A percentile compares a stretch with the other conserved stretches of the same genome.
Evolutionary conservation across 2,113 vertebrate genomes (phyloP).

Genomic region (Cervus canadensis): DNA sequence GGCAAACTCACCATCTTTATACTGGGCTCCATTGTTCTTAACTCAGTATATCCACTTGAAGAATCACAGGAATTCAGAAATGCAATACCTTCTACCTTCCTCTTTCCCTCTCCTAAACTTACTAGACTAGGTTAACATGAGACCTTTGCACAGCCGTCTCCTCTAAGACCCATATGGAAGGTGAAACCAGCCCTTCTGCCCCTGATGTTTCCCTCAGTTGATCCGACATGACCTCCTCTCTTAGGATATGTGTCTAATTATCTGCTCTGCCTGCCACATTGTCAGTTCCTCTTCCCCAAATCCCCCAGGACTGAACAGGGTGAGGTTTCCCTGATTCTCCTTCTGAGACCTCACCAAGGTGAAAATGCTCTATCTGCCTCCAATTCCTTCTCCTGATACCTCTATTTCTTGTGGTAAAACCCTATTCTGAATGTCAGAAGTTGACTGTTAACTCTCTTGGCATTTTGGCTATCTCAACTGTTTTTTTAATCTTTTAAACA

Average conservation of each 20-base stretch:
- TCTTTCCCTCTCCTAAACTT: neutral
- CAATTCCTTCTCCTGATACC: neutral
- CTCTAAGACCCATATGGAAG: neutral
- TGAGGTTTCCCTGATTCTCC: neutral
- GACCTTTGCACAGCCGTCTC: neutral
- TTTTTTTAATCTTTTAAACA: neutral
- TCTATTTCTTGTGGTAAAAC: neutral
- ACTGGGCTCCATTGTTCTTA: neutral
- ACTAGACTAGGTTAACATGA: neutral
- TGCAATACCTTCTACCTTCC: neutral
- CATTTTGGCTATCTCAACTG: neutral
- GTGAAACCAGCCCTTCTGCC: neutral
- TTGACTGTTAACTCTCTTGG: neutral
- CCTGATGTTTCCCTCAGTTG: neutral
- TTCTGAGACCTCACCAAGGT: neutral
- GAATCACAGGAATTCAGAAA: neutral
- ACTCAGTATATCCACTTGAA: neutral
- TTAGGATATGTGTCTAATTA: neutral
- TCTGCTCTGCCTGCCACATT: neutral
- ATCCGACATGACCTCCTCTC: neutral
- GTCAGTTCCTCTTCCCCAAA: neutral
- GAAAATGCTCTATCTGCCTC: neutral
- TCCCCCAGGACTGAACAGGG: neutral
- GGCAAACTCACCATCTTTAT: neutral
- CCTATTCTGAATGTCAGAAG: neutral